Evolutionary conservation across 2,113 vertebrate genomes (phyloP).

Genomic region (Coryphaenoides rupestris): DNA sequence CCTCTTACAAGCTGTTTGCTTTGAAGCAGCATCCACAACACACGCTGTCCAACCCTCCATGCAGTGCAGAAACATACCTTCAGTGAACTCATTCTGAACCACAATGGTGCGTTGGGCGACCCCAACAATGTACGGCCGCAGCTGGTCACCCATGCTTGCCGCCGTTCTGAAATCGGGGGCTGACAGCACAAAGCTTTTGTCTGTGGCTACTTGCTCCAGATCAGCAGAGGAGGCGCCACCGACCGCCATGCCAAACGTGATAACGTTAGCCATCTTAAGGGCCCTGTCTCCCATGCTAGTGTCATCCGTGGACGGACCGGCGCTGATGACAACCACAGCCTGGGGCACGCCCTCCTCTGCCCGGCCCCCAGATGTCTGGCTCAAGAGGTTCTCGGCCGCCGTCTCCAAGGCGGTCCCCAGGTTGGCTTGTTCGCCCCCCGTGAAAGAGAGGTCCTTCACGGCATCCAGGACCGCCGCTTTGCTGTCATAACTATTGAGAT

Average conservation of each 20-base stretch:
- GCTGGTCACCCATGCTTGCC: slow-evolving; percentile 74
- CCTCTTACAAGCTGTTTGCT: background rate
- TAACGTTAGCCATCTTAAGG: slow-evolving; percentile 85
- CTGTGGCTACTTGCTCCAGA: slow-evolving; percentile 86
- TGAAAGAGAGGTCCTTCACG: slow-evolving; percentile 80
- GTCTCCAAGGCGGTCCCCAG: slow-evolving; percentile 86
- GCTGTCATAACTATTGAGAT: slow-evolving; percentile 83
- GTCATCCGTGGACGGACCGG: slow-evolving; percentile 89
- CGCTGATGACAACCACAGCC: slow-evolving; percentile 86
- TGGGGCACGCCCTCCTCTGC: slow-evolving; percentile 89
- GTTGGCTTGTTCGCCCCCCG: slow-evolving; percentile 83
- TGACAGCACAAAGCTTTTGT: slow-evolving; percentile 81
- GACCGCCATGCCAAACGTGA: slow-evolving; percentile 79
- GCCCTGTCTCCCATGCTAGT: slow-evolving; percentile 79
- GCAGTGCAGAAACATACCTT: slow-evolving; percentile 89
- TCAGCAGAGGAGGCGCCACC: slow-evolving; percentile 77
- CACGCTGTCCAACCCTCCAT: slow-evolving; percentile 28
- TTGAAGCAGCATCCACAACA: slow-evolving; percentile 20
- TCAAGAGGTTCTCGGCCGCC: slow-evolving; percentile 83
- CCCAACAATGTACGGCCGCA: slow-evolving; percentile 83
- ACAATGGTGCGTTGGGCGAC: slow-evolving; percentile 86
- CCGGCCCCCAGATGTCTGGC: slow-evolving; percentile 83
- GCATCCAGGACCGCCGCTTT: slow-evolving; percentile 82
- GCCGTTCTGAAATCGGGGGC: slow-evolving; percentile 81
- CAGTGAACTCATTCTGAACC: slow-evolving; percentile 82